A percentile compares a stretch with the other conserved stretches of the same genome.
These are phyloP conservation scores for Odontophorus gujanensis DNA, from an alignment of 2,113 vertebrate genomes.

Conservation along the genomic window DNA sequence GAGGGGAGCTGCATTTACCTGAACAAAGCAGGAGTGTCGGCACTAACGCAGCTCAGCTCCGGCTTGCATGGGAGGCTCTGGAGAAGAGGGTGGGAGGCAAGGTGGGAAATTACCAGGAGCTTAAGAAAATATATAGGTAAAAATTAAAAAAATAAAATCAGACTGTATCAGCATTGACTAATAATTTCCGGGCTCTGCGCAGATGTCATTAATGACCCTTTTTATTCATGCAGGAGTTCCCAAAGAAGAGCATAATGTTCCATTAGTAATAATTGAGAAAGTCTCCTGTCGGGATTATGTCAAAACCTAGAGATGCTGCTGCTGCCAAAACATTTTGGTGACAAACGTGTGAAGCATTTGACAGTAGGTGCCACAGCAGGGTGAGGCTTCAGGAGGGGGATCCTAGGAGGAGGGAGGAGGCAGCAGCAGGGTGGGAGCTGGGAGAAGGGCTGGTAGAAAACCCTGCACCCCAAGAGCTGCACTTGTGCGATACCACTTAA, in stretches of 20 bases:
- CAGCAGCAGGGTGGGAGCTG: background rate
- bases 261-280: slow-evolving; percentile 86
- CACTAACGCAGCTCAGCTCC: slow-evolving; percentile 47
- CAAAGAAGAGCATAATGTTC: slow-evolving; percentile 80
- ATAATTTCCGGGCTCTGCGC: slow-evolving; percentile 77
- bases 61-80: slow-evolving; percentile 38
- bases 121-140: slow-evolving; percentile 55
- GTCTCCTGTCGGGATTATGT: slow-evolving; percentile 81
- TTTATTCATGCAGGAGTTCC: slow-evolving; percentile 85
- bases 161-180: slow-evolving; percentile 74
- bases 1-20: slow-evolving; percentile 60
- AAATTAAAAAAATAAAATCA: slow-evolving; percentile 70
- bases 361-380: slow-evolving; percentile 77
- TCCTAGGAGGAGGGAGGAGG: slow-evolving; percentile 30
- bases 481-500: too few relatives aligned
- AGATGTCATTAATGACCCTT: slow-evolving; percentile 84
- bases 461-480: background rate
- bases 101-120: slow-evolving; percentile 68
- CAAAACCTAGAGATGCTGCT: slow-evolving; percentile 82
- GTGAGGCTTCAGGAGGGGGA: slow-evolving; percentile 67
- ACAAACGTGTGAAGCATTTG: slow-evolving; percentile 74
- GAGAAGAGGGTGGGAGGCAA: slow-evolving; percentile 55
- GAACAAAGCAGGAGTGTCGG: background rate
- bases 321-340: slow-evolving; percentile 86
- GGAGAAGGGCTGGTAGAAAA: background rate